Conservation (phyloP, 2,888 invertebrate species). For the Calliphora vomitoria region DNA sequence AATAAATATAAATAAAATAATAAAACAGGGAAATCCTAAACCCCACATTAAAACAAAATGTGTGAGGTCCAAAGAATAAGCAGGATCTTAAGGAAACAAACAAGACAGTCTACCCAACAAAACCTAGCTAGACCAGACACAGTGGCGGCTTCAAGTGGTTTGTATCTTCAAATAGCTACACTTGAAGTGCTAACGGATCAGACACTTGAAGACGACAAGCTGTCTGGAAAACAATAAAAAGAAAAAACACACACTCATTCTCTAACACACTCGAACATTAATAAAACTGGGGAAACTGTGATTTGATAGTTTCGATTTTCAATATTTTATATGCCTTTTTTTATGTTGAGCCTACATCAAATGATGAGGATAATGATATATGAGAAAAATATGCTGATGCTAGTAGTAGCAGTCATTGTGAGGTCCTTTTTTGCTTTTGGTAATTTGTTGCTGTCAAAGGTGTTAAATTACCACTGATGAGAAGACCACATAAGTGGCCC, state of each 20-base stretch:
- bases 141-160: conserved; percentile 79
- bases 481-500: conserved; percentile 70
- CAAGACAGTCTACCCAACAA: conserved; percentile 55
- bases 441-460: conserved; percentile 44
- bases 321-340: conserved; percentile 39
- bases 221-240: conserved; percentile 75
- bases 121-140: conserved; percentile 76
- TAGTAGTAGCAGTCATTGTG: conserved; percentile 5
- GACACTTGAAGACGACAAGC: conserved; percentile 78
- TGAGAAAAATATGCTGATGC: conserved; percentile 21
- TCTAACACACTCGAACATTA: conserved; percentile 5
- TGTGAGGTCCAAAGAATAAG: conserved; percentile 65
- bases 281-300: conserved; percentile 54
- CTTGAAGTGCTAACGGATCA: conserved; percentile 64
- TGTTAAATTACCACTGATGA: conserved; percentile 64
- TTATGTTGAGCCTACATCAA: not conserved
- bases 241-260: conserved; percentile 43
- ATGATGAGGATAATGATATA: conserved; percentile 34
- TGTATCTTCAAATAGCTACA: conserved; percentile 24
- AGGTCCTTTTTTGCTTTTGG: conserved; percentile 27
- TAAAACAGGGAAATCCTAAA: conserved; percentile 62
- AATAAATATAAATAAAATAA: conserved; percentile 51
- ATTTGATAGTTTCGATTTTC: conserved; percentile 56
- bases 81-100: conserved; percentile 60
- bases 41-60: conserved; percentile 22